Conservation (phyloP, 2,888 invertebrate genomes). For the Sycophila texana region DNA sequence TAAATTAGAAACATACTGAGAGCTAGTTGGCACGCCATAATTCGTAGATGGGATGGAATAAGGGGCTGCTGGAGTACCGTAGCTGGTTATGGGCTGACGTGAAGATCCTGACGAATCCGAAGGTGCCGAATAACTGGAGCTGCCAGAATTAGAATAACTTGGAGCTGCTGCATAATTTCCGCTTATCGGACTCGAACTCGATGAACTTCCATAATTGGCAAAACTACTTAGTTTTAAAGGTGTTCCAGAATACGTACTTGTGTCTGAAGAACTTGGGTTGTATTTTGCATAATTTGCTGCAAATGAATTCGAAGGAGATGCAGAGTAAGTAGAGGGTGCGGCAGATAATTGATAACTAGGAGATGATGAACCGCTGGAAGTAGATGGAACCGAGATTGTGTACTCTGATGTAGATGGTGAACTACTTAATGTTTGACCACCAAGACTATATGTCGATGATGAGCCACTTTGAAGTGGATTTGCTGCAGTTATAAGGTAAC, state of each 20-base stretch:
- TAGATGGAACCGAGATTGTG: constrained; percentile 39
- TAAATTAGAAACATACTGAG: constrained; percentile 26
- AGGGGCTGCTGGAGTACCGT: constrained; percentile 46
- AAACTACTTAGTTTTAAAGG: constrained; percentile 38
- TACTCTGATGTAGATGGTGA: constrained; percentile 60
- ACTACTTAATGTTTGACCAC: constrained; percentile 55
- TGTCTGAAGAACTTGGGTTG: constrained; percentile 64
- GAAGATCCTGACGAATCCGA: constrained; percentile 27
- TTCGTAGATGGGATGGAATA: constrained; percentile 51
- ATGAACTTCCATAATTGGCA: constrained; percentile 51
- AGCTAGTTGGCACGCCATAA: constrained; percentile 45
- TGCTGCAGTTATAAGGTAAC: constrained; percentile 61
- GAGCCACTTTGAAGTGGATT: constrained; percentile 37
- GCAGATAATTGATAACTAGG: constrained; percentile 39
- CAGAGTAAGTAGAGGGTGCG: constrained; percentile 59
- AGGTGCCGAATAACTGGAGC: background rate
- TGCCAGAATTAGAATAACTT: constrained; percentile 42
- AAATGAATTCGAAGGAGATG: constrained; percentile 41
- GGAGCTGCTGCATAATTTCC: constrained; percentile 25
- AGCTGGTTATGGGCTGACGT: constrained; percentile 43
- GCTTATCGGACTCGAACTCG: constrained; percentile 45
- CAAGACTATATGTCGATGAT: constrained; percentile 60
- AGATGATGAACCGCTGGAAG: constrained; percentile 54
- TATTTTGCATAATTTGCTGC: constrained; percentile 61
- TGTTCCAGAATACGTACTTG: constrained; percentile 56